Conservation (phyloP, 23 tunicate genomes). For the Diplosoma virens region DNA sequence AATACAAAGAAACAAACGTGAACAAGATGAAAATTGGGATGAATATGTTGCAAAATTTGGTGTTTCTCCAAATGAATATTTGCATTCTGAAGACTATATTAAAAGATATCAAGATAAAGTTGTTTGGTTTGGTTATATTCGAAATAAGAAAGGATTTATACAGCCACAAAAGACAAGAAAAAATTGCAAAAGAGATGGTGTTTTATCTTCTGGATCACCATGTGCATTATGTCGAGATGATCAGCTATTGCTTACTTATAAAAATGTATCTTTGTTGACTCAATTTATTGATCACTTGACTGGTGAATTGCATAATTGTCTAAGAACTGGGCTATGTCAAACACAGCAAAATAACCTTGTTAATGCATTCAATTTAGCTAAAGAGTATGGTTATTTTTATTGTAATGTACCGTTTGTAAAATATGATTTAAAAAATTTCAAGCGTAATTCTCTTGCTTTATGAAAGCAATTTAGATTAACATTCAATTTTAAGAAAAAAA, state of each 20-base stretch:
- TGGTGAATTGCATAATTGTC: background rate
- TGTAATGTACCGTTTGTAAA: conserved; percentile 5
- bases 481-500: too few relatives aligned
- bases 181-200: conserved; percentile 33
- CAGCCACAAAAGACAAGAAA: conserved; percentile 62
- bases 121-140: conserved; percentile 54
- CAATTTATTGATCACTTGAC: conserved; percentile 47
- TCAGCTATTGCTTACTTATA: conserved; percentile 27
- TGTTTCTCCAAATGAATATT: conserved; percentile 52
- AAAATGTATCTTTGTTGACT: conserved; percentile 43
- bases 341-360: background rate
- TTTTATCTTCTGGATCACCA: conserved; percentile 34
- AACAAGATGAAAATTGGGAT: conserved; percentile 61
- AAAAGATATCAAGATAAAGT: conserved; percentile 29
- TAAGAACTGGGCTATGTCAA: conserved; percentile 50
- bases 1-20: background rate
- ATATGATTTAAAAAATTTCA: background rate
- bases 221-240: conserved; percentile 59
- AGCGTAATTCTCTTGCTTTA: background rate
- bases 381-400: conserved; percentile 18
- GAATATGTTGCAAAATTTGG: conserved; percentile 43
- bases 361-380: conserved; percentile 1
- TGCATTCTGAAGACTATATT: conserved; percentile 41
- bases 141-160: conserved; percentile 53
- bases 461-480: too few relatives aligned